A percentile compares a stretch with the other conserved stretches of the same genome.
phyloP scores from a whole-genome alignment of 2,797 vertebrate species.

The Megaceryle alcyon region DNA sequence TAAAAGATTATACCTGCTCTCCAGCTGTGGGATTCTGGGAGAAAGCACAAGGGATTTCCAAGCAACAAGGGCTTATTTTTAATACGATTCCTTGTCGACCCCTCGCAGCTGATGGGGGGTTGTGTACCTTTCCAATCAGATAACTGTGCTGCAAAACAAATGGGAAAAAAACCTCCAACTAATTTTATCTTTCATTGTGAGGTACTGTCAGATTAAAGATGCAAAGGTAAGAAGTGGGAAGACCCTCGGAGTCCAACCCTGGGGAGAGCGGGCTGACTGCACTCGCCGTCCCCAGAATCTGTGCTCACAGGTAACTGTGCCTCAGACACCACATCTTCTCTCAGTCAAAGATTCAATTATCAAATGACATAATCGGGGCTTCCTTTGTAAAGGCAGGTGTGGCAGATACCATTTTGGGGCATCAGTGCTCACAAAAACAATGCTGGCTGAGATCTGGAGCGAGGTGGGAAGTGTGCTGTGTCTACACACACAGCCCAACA shows the following conservation, averaged over 20 bases:
- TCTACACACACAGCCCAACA: not conserved
- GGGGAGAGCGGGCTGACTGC: not conserved
- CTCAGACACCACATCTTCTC: not conserved
- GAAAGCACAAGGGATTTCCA: not conserved
- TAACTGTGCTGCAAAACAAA: not conserved
- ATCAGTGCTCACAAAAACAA: not conserved
- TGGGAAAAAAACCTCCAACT: not conserved
- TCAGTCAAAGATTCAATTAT: not conserved
- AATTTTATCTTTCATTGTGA: not conserved
- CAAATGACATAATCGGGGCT: not conserved
- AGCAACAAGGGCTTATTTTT: not conserved
- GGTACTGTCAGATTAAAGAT: not conserved
- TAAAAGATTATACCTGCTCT: slow-evolving; percentile 7
- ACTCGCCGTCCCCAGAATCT: not conserved
- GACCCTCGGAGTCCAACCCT: not conserved
- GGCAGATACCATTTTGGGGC: not conserved
- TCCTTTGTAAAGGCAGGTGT: not conserved
- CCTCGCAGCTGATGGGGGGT: not conserved
- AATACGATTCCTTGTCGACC: not conserved
- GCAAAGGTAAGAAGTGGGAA: not conserved
- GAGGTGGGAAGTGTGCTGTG: accelerated
- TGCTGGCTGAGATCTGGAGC: not conserved
- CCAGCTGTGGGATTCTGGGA: not conserved
- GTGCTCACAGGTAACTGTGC: accelerated
- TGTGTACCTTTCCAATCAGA: not conserved